Percentiles rank a stretch among this genome's conserved stretches.
Conservation (phyloP, 2,113 vertebrate genomes). For the Rhodinocichla rosea region DNA sequence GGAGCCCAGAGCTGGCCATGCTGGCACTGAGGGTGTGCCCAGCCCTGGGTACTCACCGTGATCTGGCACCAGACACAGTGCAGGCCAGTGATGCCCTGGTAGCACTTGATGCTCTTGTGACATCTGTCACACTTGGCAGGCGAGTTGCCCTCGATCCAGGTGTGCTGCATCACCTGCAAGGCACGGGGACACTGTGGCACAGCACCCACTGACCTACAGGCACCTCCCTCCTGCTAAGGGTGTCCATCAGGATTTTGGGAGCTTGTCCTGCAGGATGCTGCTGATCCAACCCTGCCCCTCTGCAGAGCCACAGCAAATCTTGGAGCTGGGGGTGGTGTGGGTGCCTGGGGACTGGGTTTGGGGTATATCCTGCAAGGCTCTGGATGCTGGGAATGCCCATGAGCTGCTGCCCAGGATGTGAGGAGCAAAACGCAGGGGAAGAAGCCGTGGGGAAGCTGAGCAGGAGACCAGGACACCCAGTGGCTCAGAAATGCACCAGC, state of each 20-base stretch:
- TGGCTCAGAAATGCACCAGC: neutral
- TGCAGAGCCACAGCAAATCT: neutral
- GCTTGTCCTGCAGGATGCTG: neutral
- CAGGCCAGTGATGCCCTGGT: constrained; percentile 90
- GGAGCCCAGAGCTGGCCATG: accelerated
- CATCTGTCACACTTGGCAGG: constrained; percentile 90
- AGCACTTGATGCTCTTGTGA: constrained; percentile 94
- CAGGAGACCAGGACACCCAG: neutral
- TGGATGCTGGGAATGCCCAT: neutral
- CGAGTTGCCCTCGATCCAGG: constrained; percentile 94
- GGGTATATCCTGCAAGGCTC: neutral
- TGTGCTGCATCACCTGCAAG: constrained; percentile 89
- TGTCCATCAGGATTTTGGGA: neutral
- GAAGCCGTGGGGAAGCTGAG: neutral
- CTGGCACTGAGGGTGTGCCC: accelerated
- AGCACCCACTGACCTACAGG: accelerated
- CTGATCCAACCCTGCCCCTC: neutral
- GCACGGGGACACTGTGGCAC: neutral
- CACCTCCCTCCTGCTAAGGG: neutral
- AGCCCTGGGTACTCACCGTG: constrained; percentile 78
- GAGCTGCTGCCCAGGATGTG: neutral
- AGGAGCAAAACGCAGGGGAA: neutral
- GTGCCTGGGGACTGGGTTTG: neutral
- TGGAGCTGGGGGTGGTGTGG: accelerated
- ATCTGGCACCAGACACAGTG: constrained; percentile 96